Conservation (phyloP, 2,797 vertebrate species). For the Microchirus variegatus region DNA sequence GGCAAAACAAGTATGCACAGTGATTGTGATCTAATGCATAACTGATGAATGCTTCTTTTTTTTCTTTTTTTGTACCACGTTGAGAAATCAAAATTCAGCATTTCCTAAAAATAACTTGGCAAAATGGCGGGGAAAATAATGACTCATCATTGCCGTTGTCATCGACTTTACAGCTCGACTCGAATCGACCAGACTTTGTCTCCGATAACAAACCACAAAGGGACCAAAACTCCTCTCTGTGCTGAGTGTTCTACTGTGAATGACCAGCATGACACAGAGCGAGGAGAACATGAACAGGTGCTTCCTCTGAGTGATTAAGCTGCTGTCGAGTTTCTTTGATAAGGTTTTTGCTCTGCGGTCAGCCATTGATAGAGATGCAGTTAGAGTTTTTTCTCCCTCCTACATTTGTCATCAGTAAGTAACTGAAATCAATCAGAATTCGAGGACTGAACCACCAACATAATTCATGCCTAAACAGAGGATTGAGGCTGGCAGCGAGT, state of each 20-base stretch:
- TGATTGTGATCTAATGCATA: slow-evolving; percentile 80
- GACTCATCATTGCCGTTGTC: slow-evolving; percentile 8
- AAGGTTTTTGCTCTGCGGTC: slow-evolving; percentile 29
- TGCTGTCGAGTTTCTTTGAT: slow-evolving; percentile 9
- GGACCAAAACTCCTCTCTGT: slow-evolving; percentile 18
- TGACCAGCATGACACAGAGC: slow-evolving; percentile 25
- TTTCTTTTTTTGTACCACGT: slow-evolving; percentile 48
- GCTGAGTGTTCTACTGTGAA: slow-evolving; percentile 1
- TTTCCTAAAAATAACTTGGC: slow-evolving; percentile 37
- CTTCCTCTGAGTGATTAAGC: slow-evolving; percentile 42
- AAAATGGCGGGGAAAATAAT: slow-evolving; percentile 27
- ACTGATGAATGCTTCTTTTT: slow-evolving; percentile 52
- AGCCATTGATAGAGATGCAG: slow-evolving; percentile 26
- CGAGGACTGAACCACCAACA: slow-evolving; percentile 27
- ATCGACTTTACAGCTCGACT: too few species aligned
- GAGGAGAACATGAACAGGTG: slow-evolving; percentile 22
- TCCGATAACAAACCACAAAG: slow-evolving; percentile 17
- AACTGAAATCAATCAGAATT: slow-evolving; percentile 31
- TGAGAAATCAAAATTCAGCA: slow-evolving; percentile 46
- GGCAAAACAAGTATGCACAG: slow-evolving; percentile 84
- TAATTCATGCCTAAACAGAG: slow-evolving; percentile 18
- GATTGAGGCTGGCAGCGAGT: slow-evolving; percentile 33
- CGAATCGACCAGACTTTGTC: slow-evolving; percentile 25
- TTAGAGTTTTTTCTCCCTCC: slow-evolving; percentile 26
- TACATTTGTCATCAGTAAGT: too few species aligned